These are phyloP conservation scores for Drosophila ananassae DNA, from an alignment of 1,140 invertebrate genomes.

Conservation along the genomic window DNA sequence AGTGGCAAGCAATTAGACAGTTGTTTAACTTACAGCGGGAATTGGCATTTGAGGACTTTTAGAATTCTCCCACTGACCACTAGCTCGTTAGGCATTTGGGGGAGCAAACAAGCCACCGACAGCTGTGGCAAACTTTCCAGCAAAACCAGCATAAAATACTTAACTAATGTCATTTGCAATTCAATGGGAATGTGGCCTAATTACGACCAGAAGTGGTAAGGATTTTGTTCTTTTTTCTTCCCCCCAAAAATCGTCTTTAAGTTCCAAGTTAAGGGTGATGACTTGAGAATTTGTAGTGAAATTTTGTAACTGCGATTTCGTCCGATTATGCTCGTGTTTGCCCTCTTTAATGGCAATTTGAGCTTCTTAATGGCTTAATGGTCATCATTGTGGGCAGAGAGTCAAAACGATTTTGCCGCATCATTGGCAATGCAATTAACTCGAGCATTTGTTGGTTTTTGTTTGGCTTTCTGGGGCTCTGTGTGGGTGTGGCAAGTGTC, in stretches of 20 bases:
- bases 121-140: conserved; percentile 39
- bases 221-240: background rate
- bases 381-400: conserved; percentile 31
- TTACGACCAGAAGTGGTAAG: conserved; percentile 29
- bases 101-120: conserved; percentile 19
- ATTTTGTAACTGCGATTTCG: conserved; percentile 15
- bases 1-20: conserved; percentile 60
- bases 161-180: conserved; percentile 71
- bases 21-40: conserved; percentile 64
- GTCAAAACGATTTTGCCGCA: conserved; percentile 74
- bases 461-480: conserved; percentile 7
- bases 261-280: background rate
- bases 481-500: conserved; percentile 36
- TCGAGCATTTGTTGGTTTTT: conserved; percentile 23
- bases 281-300: conserved; percentile 22
- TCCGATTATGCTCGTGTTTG: conserved; percentile 39
- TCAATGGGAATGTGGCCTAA: conserved; percentile 64
- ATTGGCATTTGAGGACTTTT: conserved; percentile 9
- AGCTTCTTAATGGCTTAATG: conserved; percentile 75
- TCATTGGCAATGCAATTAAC: conserved; percentile 78
- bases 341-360: conserved; percentile 62
- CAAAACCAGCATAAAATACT: conserved; percentile 24
- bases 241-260: conserved; percentile 3
- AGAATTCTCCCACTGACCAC: conserved; percentile 2
- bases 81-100: conserved; percentile 25